Evolutionary conservation across 2,888 invertebrate species (phyloP).

Genomic region (Drymonia ruficornis): DNA sequence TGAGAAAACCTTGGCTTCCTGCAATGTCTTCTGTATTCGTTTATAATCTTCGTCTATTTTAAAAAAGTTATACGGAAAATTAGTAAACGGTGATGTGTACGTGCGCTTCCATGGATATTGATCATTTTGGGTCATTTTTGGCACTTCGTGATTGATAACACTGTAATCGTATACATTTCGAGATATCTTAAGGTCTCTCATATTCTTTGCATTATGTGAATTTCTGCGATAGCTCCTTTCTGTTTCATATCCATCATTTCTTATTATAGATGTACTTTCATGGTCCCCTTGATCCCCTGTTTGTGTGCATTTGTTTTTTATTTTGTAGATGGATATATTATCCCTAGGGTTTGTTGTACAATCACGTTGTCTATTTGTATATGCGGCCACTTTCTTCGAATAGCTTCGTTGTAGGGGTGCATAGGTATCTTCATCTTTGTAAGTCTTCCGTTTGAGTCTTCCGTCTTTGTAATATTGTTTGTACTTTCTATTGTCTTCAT

Average conservation of each 20-base stretch:
- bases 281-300: not conserved
- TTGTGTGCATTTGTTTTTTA: not conserved
- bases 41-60: conserved; percentile 35
- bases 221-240: conserved; percentile 3
- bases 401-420: not conserved
- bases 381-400: not conserved
- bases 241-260: conserved; percentile 1
- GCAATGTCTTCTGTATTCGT: conserved; percentile 44
- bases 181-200: conserved; percentile 6
- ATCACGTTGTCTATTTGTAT: not conserved
- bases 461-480: not conserved
- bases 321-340: not conserved
- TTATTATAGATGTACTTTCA: conserved; percentile 8
- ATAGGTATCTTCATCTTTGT: not conserved
- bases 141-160: not conserved
- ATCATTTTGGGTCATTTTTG: conserved; percentile 4
- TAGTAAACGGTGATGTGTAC: conserved; percentile 4
- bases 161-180: conserved; percentile 10
- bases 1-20: conserved; percentile 51
- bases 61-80: conserved; percentile 4
- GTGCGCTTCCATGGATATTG: not conserved
- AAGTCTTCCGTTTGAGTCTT: conserved; percentile 5
- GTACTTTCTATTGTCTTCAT: conserved; percentile 4
- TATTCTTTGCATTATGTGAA: conserved; percentile 5
- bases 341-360: not conserved